Conservation (phyloP, 2,113 vertebrate species). For the Protobothrops flavoviridis region DNA sequence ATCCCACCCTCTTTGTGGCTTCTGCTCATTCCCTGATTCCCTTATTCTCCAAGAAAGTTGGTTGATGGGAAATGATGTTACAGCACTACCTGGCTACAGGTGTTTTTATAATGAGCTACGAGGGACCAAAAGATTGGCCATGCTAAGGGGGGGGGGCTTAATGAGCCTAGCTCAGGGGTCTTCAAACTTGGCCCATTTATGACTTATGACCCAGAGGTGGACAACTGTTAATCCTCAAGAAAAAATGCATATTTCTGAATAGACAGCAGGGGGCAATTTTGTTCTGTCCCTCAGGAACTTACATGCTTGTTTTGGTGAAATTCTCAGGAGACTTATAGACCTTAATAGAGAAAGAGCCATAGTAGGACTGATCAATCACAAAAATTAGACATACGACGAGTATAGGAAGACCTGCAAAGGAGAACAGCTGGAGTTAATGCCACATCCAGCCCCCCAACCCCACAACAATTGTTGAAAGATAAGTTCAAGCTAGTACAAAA, state of each 20-base stretch:
- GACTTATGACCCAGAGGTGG: not conserved
- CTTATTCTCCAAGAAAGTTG: not conserved
- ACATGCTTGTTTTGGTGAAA: constrained; percentile 66
- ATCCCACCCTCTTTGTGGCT: not conserved
- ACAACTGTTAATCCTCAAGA: not conserved
- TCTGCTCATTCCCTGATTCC: not conserved
- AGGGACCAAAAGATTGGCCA: not conserved
- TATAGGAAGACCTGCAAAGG: constrained; percentile 62
- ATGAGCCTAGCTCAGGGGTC: not conserved
- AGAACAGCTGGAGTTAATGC: constrained; percentile 13
- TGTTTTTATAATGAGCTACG: not conserved
- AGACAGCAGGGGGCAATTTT: not conserved
- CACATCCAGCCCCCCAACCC: not conserved
- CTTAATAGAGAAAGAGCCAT: constrained; percentile 59
- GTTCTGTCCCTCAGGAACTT: constrained; percentile 32
- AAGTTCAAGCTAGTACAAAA: not conserved
- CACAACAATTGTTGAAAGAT: not conserved
- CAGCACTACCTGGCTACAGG: not conserved
- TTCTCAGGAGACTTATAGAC: constrained; percentile 52
- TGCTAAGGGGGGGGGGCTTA: not conserved
- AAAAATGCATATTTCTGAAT: not conserved
- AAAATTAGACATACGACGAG: constrained; percentile 59
- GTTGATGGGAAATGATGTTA: not conserved
- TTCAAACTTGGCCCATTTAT: no score
- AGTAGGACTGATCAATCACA: constrained; percentile 54